Base-by-base conservation (phyloP, 2,888 invertebrate species). In the Nebria salina region DNA sequence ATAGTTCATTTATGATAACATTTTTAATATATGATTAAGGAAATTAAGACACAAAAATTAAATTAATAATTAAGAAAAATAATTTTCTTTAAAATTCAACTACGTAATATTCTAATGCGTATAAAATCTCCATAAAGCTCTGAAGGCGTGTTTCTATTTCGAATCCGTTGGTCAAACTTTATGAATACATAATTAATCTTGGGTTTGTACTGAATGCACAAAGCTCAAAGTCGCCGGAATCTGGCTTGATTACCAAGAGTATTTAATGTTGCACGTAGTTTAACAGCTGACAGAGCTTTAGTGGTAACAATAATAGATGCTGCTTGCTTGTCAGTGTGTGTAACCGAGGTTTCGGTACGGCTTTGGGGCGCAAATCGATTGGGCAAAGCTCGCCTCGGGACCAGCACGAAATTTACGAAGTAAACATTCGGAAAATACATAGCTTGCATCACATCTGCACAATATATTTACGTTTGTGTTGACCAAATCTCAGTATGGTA, bases 381-480 rank as follows among this genome's bases (percentile, higher is more conserved):
- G 54, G 54, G 6, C 54, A 54, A 54, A 54, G 54, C 54, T 54
- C 54, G 54, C 26, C 68, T 26, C 13, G 68, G 68, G 68, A 26
- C 20, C 68, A 25, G 26, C 20, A 68, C n/a, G 68, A 68, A 68
- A 68, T 68, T 68, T 68, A 26, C 68, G 26, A 20, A 68, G 68
- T 15, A 68, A 68, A 68, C 26, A 68, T 5, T 25, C 68, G 68
- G 68, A 68, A 68, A 68, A 68, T 68, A 26, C 68, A 15, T 68
- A 2, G 26, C 13, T 68, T 26, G 68, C 68, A 68, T 68, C 26
- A 54, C 54, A 54, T 54, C 54, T 54, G 54, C 54, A 2, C 54
- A 54, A 54, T 54, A 54, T 54, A 54, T 8, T 11, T 54, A 54
- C 54, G 54, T 54, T 54, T 54, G 54, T 54, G 54, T 54, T 7